These are phyloP conservation scores for Ochropacha duplaris DNA, from an alignment of 2,888 invertebrate genomes.

Conservation along the genomic window DNA sequence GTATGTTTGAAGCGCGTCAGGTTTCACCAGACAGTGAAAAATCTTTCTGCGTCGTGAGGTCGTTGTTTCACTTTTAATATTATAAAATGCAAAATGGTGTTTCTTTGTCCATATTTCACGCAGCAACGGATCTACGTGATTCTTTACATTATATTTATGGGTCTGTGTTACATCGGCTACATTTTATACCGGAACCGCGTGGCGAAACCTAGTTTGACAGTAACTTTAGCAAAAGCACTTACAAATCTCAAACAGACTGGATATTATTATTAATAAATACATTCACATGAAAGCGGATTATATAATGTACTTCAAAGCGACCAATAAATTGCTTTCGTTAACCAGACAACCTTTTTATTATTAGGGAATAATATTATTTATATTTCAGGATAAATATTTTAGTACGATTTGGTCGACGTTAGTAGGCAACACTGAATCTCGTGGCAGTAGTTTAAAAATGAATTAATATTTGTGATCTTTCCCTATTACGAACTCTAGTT, in stretches of 20 bases:
- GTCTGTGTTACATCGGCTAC: too few relatives aligned
- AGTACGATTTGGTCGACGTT: slow-evolving; percentile 42
- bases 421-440: slow-evolving; percentile 49
- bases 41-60: too few relatives aligned
- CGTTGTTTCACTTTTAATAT: too few relatives aligned
- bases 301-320: slow-evolving; percentile 56
- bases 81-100: too few relatives aligned
- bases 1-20: too few relatives aligned
- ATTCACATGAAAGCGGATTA: slow-evolving; percentile 74
- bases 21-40: too few relatives aligned
- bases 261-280: slow-evolving; percentile 47
- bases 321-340: slow-evolving; percentile 67
- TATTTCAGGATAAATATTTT: slow-evolving; percentile 13
- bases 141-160: too few relatives aligned
- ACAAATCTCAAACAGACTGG: slow-evolving; percentile 48
- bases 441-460: slow-evolving; percentile 11
- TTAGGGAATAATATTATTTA: slow-evolving; percentile 36
- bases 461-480: neutral
- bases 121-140: too few relatives aligned
- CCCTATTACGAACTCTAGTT: neutral
- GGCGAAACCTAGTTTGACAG: too few relatives aligned
- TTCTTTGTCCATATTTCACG: too few relatives aligned
- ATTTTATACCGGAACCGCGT: too few relatives aligned
- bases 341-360: slow-evolving; percentile 58
- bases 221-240: slow-evolving; percentile 42